Base-by-base conservation (phyloP, 2,888 invertebrate species). In the Aphodius sticticus region DNA sequence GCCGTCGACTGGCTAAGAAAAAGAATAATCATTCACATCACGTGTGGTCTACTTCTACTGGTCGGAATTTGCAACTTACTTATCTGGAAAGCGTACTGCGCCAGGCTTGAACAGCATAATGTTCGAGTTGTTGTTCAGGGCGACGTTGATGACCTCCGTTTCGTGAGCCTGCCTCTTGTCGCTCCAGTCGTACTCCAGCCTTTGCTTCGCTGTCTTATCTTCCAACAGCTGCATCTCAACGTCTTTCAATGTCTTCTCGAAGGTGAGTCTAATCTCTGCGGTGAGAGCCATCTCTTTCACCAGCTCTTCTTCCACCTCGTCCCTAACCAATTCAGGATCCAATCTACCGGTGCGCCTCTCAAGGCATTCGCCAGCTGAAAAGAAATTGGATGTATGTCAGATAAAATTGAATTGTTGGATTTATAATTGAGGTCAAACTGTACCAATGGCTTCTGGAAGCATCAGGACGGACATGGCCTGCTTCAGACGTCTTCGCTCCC, bases 131-230 rank as follows among this genome's bases (percentile, higher is more conserved):
- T 95, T 93, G 81, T 92, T 93, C 6, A 97, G 90, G 9, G 93
- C 91, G 70, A 94, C 90, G 87, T 95, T 95, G 0, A 89, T 89
- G 0, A 94, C 89, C 84, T 97, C 97, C 4, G 96, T 93, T 83
- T 94, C 93, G 85, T 95, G 94, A 0, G 96, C 93, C 86, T 95
- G 93, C 80, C 92, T 92, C 90, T 98, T 98, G 86, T 97, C 96
- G 85, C 96, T 96, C 96, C 97, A 97, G 87, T 97, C 97, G 86
- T 93, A 94, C 89, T 98, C 97, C 80, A 97, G 91, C 71, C 94
- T 92, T 83, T 94, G 93, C 87, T 97, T 97, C 0, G 95, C 94
- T 15, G 95, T 93, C 85, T 95, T 95, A 86, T 96, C 94, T 84
- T 95, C 92, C 37, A 92, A 86, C 86, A 95, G 90, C 88, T 96